Conservation (phyloP, 2,797 vertebrate species). For the Enteromius mattozi region DNA sequence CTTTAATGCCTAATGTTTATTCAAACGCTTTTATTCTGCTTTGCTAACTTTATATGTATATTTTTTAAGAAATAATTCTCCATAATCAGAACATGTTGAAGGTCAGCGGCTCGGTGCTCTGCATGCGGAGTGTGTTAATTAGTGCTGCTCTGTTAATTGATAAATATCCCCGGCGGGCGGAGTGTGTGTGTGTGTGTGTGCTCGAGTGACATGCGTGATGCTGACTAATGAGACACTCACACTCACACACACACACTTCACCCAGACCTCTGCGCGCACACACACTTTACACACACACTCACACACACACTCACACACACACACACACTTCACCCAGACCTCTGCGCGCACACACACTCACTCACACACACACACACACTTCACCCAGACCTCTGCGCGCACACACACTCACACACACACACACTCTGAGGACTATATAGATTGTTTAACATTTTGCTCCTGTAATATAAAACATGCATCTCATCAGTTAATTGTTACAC, state of each 20-base stretch:
- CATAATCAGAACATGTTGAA: conserved; percentile 53
- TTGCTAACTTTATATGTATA: conserved; percentile 29
- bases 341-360: neutral
- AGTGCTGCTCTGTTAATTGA: conserved; percentile 54
- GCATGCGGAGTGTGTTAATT: conserved; percentile 57
- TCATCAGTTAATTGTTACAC: neutral
- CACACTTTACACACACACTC: neutral
- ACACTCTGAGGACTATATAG: neutral
- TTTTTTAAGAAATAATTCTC: conserved; percentile 34
- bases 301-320: too few species aligned
- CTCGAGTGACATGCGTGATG: neutral
- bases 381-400: too few species aligned
- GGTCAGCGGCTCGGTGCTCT: conserved; percentile 46
- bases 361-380: neutral
- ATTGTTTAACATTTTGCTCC: too few species aligned
- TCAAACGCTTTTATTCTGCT: conserved; percentile 32
- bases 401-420: conserved; percentile 8
- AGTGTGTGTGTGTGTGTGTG: neutral
- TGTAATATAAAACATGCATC: neutral
- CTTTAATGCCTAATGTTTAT: conserved; percentile 57
- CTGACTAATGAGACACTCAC: conserved; percentile 12
- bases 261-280: neutral
- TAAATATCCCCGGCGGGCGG: conserved; percentile 49
- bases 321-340: too few species aligned
- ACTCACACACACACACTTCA: neutral